A percentile compares a stretch with the other conserved stretches of the same genome.
These are phyloP conservation scores for Drosophila yooni DNA, from an alignment of 2,888 invertebrate genomes.

Conservation along the genomic window DNA sequence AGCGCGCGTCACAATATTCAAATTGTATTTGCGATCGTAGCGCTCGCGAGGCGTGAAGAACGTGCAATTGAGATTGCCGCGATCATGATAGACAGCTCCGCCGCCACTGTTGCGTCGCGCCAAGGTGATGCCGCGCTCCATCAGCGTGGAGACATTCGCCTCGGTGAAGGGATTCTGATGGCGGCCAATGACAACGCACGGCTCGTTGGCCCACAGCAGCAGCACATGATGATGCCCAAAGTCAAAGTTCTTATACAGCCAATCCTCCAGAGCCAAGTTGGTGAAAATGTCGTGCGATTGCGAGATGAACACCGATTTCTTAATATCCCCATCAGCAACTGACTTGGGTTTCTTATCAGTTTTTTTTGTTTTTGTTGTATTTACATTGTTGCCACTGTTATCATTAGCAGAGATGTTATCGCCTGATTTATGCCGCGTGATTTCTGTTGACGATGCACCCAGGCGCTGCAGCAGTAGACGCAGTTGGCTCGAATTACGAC, in stretches of 20 bases:
- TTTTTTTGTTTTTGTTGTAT: conserved; percentile 77
- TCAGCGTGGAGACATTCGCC: conserved; percentile 90
- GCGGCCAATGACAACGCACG: conserved; percentile 97
- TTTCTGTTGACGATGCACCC: conserved; percentile 47
- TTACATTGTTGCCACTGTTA: conserved; percentile 42
- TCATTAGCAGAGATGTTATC: conserved; percentile 22
- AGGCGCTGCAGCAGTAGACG: conserved; percentile 63
- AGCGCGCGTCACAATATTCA: conserved; percentile 93
- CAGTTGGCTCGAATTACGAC: conserved; percentile 73
- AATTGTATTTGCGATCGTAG: conserved; percentile 94
- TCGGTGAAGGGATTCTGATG: conserved; percentile 99
- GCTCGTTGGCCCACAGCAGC: conserved; percentile 96
- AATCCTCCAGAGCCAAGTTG: conserved; percentile 98
- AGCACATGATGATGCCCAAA: conserved; percentile 93
- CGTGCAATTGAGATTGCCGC: conserved; percentile 96
- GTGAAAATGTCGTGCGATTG: conserved; percentile 95
- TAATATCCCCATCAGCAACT: conserved; percentile 86
- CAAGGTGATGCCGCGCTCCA: conserved; percentile 89
- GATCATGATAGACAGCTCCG: conserved; percentile 98
- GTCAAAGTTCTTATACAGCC: conserved; percentile 95
- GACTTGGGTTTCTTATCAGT: conserved; percentile 19
- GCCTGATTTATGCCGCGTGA: conserved; percentile 60
- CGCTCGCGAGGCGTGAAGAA: conserved; percentile 94
- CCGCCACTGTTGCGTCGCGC: conserved; percentile 98
- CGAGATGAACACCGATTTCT: conserved; percentile 96